Conservation (phyloP, 2,797 vertebrate genomes). For the Sylvilagus floridanus region DNA sequence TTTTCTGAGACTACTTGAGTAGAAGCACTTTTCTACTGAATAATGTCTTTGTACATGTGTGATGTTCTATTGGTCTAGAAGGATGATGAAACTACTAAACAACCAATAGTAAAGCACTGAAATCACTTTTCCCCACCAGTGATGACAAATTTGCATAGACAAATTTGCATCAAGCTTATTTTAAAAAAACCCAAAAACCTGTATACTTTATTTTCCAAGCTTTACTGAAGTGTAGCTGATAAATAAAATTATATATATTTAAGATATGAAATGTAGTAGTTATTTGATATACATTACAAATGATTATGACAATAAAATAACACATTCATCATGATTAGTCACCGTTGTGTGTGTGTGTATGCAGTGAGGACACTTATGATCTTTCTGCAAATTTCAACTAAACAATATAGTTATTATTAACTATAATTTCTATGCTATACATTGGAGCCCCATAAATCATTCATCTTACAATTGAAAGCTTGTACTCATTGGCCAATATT, state of each 20-base stretch:
- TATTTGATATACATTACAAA: not conserved
- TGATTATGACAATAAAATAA: not conserved
- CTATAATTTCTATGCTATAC: not conserved
- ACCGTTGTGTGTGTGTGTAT: not conserved
- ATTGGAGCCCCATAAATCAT: not conserved
- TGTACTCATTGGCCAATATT: not conserved
- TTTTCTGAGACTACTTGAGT: not conserved
- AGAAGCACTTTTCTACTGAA: not conserved
- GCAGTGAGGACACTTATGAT: not conserved
- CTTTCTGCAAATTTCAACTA: not conserved
- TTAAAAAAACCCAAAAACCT: not conserved
- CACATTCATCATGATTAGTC: not conserved
- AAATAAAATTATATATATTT: not conserved
- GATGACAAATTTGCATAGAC: constrained; percentile 27
- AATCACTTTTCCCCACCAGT: not conserved
- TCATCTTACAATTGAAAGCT: not conserved
- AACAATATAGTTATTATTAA: not conserved
- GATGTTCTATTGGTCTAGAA: not conserved
- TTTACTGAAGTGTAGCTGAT: not conserved
- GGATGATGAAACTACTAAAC: constrained; percentile 15
- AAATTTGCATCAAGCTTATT: not conserved
- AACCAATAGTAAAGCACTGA: constrained; percentile 10
- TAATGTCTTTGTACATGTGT: not conserved
- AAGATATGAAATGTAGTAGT: not conserved
- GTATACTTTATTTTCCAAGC: not conserved